phyloP scores from a whole-genome alignment of 2,113 vertebrate genomes.

The Argyrosomus japonicus region DNA sequence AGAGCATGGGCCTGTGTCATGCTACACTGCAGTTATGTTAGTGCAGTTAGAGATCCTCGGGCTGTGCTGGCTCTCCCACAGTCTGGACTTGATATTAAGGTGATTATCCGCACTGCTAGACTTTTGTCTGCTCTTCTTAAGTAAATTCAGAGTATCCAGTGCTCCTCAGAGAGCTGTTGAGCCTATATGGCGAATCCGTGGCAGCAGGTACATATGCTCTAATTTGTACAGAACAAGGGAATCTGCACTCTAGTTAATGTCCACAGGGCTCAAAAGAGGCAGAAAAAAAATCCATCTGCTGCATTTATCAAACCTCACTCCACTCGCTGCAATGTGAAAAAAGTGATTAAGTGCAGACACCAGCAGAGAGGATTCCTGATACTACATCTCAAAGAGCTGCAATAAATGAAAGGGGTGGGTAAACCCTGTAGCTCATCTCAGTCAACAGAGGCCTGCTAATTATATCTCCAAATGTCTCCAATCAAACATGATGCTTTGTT shows the following conservation, averaged over 20 bases:
- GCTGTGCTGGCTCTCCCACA: conserved; percentile 4
- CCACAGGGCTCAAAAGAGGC: conserved; percentile 24
- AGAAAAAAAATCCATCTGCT: not conserved
- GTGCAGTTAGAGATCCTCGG: conserved; percentile 19
- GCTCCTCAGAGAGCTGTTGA: conserved; percentile 29
- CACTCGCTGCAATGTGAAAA: conserved; percentile 32
- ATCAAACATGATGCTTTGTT: not conserved
- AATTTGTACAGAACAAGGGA: conserved; percentile 32
- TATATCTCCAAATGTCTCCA: not conserved
- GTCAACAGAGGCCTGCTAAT: not conserved
- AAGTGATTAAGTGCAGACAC: conserved; percentile 25
- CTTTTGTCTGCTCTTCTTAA: conserved; percentile 34
- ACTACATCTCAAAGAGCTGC: conserved; percentile 21
- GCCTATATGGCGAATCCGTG: not conserved
- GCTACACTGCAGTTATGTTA: conserved; percentile 20
- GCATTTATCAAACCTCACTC: conserved; percentile 20
- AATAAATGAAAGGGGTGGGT: conserved; percentile 1
- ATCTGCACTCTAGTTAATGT: conserved; percentile 43
- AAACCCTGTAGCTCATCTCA: not conserved
- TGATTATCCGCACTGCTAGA: conserved; percentile 18
- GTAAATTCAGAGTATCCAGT: conserved; percentile 31
- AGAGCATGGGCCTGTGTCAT: not conserved
- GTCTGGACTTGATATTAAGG: conserved; percentile 19
- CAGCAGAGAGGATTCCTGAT: conserved; percentile 25
- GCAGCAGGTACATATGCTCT: conserved; percentile 37